Base-by-base conservation (phyloP, 2,888 invertebrate species). In the Euplagia quadripunctaria region DNA sequence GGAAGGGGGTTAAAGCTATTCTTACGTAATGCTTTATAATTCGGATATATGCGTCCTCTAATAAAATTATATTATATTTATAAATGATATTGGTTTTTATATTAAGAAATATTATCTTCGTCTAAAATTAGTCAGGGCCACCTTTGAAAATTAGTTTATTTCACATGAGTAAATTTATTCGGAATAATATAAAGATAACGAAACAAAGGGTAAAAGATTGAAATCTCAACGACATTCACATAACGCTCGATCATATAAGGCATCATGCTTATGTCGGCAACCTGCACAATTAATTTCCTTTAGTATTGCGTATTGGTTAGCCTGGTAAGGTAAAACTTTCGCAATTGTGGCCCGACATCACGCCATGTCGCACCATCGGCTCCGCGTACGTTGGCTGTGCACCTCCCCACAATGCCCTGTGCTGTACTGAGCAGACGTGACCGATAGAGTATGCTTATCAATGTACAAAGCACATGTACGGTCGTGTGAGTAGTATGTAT, bases 301-400 rank as follows among this genome's bases (percentile, higher is more conserved):
- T 72, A 71, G 68, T 71, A 75, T 79, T 80, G 80, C 79, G 79
- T 82, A 76, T 79, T 77, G 72, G 66, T 79, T 75, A 73, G 68
- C 73, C 76, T 66, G 64, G 70, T 71, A 77, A 76, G 79, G 83
- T 75, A 81, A 80, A 80, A 91, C 93, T 95, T 95, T 94, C 94
- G 92, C 91, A 93, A 91, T 77, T 85, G 86, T 92, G 91, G 92
- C 88, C 85, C 90, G 92, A 91, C 88, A 92, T 93, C 93, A 94
- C 95, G 95, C 95, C 94, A 95, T 88, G 89, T 89, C 93, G 89
- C 90, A 90, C 93, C 91, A 94, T 92, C 88, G 88, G 86, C 89
- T 87, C 84, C 82, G 68, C 77, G 64, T 73, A 70, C 76, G 66
- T 69, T 73, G 65, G 78, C 64, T 58, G 16, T 46, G 64, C 58